phyloP scores from a whole-genome alignment of 2,888 invertebrate genomes.

The Lordiphosa andalusiaca region DNA sequence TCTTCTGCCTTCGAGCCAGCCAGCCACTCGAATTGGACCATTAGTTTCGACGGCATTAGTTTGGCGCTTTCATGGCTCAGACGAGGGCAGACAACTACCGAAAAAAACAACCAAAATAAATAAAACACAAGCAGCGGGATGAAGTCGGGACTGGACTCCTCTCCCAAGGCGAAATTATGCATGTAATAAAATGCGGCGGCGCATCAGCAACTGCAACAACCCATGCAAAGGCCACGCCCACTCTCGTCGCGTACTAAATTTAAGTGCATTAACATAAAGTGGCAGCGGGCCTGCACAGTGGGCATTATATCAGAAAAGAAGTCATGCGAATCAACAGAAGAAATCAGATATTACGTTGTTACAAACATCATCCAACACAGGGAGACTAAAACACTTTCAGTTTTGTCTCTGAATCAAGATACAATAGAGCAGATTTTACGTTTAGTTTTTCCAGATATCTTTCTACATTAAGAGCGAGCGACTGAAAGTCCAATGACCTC shows the following conservation, averaged over 20 bases:
- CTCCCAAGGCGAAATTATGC: slow-evolving; percentile 78
- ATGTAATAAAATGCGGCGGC: slow-evolving; percentile 78
- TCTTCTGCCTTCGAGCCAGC: slow-evolving; percentile 4
- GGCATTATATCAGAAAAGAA: not conserved
- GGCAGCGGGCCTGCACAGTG: slow-evolving; percentile 33
- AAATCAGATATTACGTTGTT: too few relatives aligned
- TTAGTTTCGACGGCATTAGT: slow-evolving; percentile 79
- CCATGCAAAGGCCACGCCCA: slow-evolving; percentile 46
- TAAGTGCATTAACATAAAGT: slow-evolving; percentile 79
- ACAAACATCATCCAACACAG: too few relatives aligned
- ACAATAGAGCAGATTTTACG: too few relatives aligned
- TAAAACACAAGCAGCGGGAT: slow-evolving; percentile 53
- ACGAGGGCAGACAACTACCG: slow-evolving; percentile 36
- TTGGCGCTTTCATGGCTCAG: slow-evolving; percentile 65
- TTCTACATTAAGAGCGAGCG: too few relatives aligned
- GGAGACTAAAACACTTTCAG: too few relatives aligned
- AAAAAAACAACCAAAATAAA: slow-evolving; percentile 49
- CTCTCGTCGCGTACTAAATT: slow-evolving; percentile 59
- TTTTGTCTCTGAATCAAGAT: too few relatives aligned
- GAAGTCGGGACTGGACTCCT: slow-evolving; percentile 23
- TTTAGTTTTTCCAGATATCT: too few relatives aligned
- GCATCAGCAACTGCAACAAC: slow-evolving; percentile 50
- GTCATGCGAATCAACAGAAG: slow-evolving; percentile 21
- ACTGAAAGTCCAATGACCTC: too few relatives aligned
- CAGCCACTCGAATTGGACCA: slow-evolving; percentile 78